Conservation (phyloP, 2,797 vertebrate species). For the Onychomys arenicola region DNA sequence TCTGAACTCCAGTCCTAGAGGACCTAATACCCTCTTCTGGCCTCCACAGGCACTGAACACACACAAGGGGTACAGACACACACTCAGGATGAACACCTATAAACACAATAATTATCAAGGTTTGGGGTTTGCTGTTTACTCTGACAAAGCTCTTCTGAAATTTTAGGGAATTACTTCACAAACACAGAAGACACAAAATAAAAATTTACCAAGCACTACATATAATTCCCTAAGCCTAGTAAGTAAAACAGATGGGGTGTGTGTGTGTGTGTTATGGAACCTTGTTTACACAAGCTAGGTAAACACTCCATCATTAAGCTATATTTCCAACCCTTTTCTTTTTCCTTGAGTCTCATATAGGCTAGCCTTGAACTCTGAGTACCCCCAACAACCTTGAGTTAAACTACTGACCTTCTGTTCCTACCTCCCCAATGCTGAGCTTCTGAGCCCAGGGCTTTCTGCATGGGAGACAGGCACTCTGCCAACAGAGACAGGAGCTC, state of each 20-base stretch:
- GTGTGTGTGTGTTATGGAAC: neutral
- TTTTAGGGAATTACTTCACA: conserved; percentile 63
- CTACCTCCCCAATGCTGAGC: neutral
- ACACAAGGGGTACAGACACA: neutral
- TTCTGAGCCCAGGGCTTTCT: neutral
- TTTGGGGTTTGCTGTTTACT: neutral
- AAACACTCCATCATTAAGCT: neutral
- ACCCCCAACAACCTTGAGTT: neutral
- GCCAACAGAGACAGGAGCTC: neutral
- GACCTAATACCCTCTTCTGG: neutral
- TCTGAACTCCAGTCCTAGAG: neutral
- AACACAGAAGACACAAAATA: conserved; percentile 55
- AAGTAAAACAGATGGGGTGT: neutral
- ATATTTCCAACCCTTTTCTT: neutral
- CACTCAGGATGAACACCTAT: neutral
- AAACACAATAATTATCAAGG: neutral
- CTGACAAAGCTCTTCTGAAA: neutral
- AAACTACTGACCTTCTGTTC: neutral
- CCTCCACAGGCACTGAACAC: neutral
- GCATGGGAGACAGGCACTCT: neutral
- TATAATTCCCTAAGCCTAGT: neutral
- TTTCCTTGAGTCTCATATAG: neutral
- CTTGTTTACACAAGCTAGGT: neutral
- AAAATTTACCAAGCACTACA: conserved; percentile 21
- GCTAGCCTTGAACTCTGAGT: neutral